Conservation (phyloP, 1,140 invertebrate genomes). For the Marisa cornuarietis region DNA sequence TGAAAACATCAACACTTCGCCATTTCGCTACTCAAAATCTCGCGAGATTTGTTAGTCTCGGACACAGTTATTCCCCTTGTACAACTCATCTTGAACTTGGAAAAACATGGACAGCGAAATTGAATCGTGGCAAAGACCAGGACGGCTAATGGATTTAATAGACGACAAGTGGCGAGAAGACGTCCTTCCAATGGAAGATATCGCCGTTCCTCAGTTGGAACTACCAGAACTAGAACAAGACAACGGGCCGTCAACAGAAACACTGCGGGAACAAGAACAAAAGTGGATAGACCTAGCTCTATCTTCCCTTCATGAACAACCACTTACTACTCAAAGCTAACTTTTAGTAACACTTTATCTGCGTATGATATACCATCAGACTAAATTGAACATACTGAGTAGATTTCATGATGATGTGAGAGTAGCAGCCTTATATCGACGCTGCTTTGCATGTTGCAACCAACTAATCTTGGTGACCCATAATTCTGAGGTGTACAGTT, state of each 20-base stretch:
- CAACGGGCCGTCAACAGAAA: conserved; percentile 88
- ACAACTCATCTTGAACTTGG: not conserved
- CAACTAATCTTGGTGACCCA: no score
- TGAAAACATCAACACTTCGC: no score
- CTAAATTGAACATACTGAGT: no score
- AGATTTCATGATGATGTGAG: no score
- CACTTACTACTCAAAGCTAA: conserved; percentile 48
- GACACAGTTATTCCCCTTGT: no score
- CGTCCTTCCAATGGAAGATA: conserved; percentile 87
- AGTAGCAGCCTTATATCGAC: no score
- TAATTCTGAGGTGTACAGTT: no score
- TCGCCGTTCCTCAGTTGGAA: conserved; percentile 86
- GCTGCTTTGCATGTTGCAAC: no score
- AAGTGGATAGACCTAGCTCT: conserved; percentile 87
- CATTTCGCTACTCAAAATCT: no score
- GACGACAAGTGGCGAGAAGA: conserved; percentile 89
- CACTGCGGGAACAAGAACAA: conserved; percentile 88
- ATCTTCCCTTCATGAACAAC: conserved; percentile 57
- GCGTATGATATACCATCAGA: no score
- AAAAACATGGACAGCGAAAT: conserved; percentile 71
- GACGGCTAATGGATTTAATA: conserved; percentile 85
- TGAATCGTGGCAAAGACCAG: conserved; percentile 70
- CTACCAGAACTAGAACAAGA: conserved; percentile 94
- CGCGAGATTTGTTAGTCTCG: no score
- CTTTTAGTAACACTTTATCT: no score